Base-by-base conservation (phyloP, 2,888 invertebrate species). In the Yponomeuta evonymella region DNA sequence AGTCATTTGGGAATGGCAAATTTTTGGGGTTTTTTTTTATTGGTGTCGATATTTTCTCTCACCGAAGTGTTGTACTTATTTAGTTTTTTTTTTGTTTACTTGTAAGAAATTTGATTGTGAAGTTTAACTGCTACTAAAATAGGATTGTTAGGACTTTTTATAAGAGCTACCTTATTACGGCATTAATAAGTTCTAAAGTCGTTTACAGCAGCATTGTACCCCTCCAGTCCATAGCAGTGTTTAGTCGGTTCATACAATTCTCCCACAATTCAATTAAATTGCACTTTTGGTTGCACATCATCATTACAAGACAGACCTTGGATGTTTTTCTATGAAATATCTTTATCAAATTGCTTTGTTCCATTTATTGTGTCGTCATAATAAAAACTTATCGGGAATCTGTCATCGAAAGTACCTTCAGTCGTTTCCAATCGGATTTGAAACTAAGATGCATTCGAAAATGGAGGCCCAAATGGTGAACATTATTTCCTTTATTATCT, bases 81-180 rank as follows among this genome's bases (percentile, higher is more conserved):
- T 79, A 79, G 76, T 79, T 77, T 81, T 80, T 79, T 81, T 79
- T 79, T 77, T 79, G 77, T 81, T 80, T 79, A 78, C 79, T 78
- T 58, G 75, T 76, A 72, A 74, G 74, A 75, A 75, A 72, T 72
- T 78, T 78, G 80, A 75, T 76, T 73, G 79, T 43, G 43, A 67
- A 67, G 12, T 29, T 65, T 65, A 64, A 65, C 65, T 65, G 65
- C 65, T 65, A 65, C 65, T 65, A 65, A 65, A 65, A 65, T 65
- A 12, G 65, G 5, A 58, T 58, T 58, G 51, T 58, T 43, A 43
- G 43, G 43, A 43, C 43, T 43, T 43, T 23, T 65, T 65, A 33
- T 65, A 29, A 65, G 11, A 65, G 30, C 29, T 23, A 33, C 30
- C 4, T 23, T 23, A 8, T 29, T 65, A 11, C 33, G 8, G 30